phyloP scores from a whole-genome alignment of 2,797 vertebrate species.

The Enteromius anoplus region DNA sequence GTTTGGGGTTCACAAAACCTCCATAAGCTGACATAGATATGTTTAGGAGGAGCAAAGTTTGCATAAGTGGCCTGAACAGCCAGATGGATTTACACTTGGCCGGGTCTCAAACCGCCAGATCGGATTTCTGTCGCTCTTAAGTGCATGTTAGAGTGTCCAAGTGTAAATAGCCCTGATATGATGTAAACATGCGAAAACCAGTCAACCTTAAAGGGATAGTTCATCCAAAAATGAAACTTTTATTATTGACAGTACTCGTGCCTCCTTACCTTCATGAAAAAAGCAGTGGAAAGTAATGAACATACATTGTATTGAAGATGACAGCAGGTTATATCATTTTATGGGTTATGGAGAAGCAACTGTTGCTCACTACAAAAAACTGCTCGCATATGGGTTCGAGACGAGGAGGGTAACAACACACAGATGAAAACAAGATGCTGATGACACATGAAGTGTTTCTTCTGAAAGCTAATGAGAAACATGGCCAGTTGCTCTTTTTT shows the following conservation, averaged over 20 bases:
- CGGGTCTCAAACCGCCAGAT: constrained; percentile 5
- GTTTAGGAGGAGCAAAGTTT: constrained; percentile 9
- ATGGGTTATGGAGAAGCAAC: neutral
- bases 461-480: constrained; percentile 5
- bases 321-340: neutral
- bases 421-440: constrained; percentile 22
- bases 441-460: neutral
- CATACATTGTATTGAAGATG: neutral
- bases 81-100: constrained; percentile 25
- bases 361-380: neutral
- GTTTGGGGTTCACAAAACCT: neutral
- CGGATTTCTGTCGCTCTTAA: neutral
- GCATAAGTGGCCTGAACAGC: constrained; percentile 14
- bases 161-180: constrained; percentile 15
- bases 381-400: neutral
- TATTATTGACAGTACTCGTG: neutral
- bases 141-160: constrained; percentile 11
- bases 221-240: neutral
- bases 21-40: neutral
- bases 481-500: neutral
- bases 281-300: neutral
- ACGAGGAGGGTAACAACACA: neutral
- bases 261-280: neutral
- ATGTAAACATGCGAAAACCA: constrained; percentile 22
- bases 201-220: constrained; percentile 15